These are phyloP conservation scores for Planiliza haematocheilus DNA, from an alignment of 2,113 vertebrate species.

Conservation along the genomic window DNA sequence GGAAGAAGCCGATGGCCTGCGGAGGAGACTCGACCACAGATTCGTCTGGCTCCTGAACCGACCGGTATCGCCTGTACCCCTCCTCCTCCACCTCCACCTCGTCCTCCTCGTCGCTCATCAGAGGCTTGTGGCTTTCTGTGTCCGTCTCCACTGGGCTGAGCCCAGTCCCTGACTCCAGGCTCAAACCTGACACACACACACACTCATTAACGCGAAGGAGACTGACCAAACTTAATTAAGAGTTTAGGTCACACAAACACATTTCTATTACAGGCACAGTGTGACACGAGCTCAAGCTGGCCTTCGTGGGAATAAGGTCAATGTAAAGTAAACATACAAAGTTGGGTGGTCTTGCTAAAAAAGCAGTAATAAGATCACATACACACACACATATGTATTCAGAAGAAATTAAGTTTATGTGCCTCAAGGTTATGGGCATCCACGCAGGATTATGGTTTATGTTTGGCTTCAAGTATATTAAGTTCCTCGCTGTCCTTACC, in stretches of 20 bases:
- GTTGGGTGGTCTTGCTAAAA: background rate
- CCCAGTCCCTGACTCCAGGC: slow-evolving; percentile 60
- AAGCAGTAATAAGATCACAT: background rate
- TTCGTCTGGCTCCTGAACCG: slow-evolving; percentile 79
- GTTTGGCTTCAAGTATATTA: background rate
- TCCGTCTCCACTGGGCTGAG: slow-evolving; percentile 83
- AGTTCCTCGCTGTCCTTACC: slow-evolving; percentile 83
- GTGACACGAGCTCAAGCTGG: too few relatives aligned
- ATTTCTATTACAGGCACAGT: too few relatives aligned
- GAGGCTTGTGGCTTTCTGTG: slow-evolving; percentile 88
- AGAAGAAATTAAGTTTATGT: background rate
- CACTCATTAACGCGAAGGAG: background rate
- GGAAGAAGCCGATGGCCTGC: slow-evolving; percentile 87
- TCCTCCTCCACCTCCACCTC: slow-evolving; percentile 79
- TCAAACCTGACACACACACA: slow-evolving; percentile 71
- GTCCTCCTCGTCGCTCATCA: slow-evolving; percentile 88
- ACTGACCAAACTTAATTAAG: background rate
- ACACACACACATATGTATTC: background rate
- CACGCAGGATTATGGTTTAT: background rate
- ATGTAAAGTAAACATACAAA: background rate
- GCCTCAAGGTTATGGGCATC: too few relatives aligned
- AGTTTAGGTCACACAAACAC: background rate
- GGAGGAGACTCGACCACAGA: slow-evolving; percentile 57
- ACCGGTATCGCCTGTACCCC: slow-evolving; percentile 78
- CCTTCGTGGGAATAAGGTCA: too few relatives aligned